These are phyloP conservation scores for Parapsyche elsis DNA, from an alignment of 1,140 invertebrate species.

Conservation along the genomic window DNA sequence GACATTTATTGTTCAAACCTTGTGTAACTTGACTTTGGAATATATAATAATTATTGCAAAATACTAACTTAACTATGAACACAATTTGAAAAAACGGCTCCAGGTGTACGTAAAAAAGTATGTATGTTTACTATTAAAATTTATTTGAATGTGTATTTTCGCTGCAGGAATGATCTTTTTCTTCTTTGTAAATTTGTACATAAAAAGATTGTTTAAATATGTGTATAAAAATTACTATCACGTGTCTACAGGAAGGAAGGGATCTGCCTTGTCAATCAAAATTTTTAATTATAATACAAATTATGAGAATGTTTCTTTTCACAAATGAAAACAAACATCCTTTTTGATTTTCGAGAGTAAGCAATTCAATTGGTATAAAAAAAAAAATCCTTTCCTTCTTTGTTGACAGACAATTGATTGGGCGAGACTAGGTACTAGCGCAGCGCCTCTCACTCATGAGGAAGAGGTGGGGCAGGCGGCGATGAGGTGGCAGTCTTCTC, in stretches of 20 bases:
- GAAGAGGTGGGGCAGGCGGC: slow-evolving; percentile 39
- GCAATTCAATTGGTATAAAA: slow-evolving; percentile 54
- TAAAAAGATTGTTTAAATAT: slow-evolving; percentile 41
- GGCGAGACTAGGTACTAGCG: slow-evolving; percentile 58
- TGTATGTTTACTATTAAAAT: background rate
- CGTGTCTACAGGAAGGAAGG: slow-evolving; percentile 62
- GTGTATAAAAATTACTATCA: slow-evolving; percentile 45
- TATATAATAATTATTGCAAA: too few species aligned
- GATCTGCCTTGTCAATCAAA: slow-evolving; percentile 60
- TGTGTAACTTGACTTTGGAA: too few species aligned
- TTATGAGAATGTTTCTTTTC: slow-evolving; percentile 52
- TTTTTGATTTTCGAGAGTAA: slow-evolving; percentile 42
- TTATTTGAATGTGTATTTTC: slow-evolving; percentile 30
- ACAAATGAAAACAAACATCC: slow-evolving; percentile 47
- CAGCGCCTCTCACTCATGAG: slow-evolving; percentile 29
- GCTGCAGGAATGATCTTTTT: slow-evolving; percentile 61
- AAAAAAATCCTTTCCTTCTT: slow-evolving; percentile 74
- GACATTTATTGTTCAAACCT: too few species aligned
- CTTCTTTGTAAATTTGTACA: slow-evolving; percentile 58
- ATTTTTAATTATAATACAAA: slow-evolving; percentile 44
- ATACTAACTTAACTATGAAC: too few species aligned
- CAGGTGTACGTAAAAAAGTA: too few species aligned
- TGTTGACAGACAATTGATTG: slow-evolving; percentile 74
- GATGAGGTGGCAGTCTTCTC: slow-evolving; percentile 38
- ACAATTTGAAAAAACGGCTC: too few species aligned